Evolutionary conservation across 2,888 invertebrate species (phyloP).

Genomic region (Brachylomia viminalis): DNA sequence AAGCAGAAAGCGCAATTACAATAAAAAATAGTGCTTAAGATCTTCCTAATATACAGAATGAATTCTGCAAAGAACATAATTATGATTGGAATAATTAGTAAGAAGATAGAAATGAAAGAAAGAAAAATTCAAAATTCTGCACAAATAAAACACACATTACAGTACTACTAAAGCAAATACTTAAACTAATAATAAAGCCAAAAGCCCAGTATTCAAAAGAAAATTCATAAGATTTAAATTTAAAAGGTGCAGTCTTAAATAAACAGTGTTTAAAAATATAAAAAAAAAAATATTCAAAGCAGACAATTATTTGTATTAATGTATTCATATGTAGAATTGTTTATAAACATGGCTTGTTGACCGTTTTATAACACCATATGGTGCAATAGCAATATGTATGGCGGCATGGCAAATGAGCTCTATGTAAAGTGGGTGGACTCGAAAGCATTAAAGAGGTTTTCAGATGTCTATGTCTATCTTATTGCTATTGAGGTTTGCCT

Average conservation of each 20-base stretch:
- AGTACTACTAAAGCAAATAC: no score
- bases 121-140: neutral
- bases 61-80: neutral
- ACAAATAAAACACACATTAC: neutral
- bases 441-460: neutral
- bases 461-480: no score
- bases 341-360: neutral
- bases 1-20: neutral
- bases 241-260: neutral
- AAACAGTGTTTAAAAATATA: neutral
- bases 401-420: neutral
- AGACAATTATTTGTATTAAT: slow-evolving; percentile 2
- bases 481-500: neutral
- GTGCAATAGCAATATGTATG: neutral
- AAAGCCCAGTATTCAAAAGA: neutral
- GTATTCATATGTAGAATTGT: neutral
- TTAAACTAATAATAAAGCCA: neutral
- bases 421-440: neutral
- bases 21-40: neutral
- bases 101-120: neutral
- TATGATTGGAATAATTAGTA: neutral
- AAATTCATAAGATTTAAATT: no score
- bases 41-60: neutral
- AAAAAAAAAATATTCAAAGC: neutral
- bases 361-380: neutral